These are phyloP conservation scores for Pyrocephalus nanus DNA, from an alignment of 2,797 vertebrate species.

Conservation along the genomic window DNA sequence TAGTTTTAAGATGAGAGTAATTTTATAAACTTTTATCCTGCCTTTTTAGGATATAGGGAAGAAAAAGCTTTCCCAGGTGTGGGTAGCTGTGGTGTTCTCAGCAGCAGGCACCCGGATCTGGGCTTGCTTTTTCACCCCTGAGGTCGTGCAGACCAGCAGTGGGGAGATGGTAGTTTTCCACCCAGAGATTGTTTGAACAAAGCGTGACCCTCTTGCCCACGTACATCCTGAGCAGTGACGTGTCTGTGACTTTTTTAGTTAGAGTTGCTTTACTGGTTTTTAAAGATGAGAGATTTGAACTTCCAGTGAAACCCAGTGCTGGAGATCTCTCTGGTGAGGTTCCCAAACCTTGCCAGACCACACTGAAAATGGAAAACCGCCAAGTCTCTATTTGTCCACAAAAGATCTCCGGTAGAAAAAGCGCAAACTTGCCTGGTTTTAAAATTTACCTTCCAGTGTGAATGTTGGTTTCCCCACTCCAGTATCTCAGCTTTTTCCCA, in stretches of 20 bases:
- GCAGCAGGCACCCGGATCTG: not conserved
- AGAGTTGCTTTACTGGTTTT: constrained; percentile 43
- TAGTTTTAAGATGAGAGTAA: constrained; percentile 7
- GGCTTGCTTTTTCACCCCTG: not conserved
- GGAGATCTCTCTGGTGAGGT: not conserved
- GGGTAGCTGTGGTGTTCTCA: not conserved
- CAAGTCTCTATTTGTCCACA: not conserved
- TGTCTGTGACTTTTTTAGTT: constrained; percentile 21
- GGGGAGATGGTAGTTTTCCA: not conserved
- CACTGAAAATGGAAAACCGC: not conserved
- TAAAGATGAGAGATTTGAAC: constrained; percentile 22
- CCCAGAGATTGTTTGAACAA: not conserved
- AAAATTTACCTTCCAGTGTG: constrained; percentile 54
- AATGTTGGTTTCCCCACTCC: constrained; percentile 56
- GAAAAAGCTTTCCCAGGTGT: not conserved
- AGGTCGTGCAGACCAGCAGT: not conserved
- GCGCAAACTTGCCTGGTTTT: constrained; percentile 58
- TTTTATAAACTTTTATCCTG: not conserved
- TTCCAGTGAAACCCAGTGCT: not conserved
- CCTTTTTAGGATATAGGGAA: not conserved
- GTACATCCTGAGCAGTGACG: not conserved
- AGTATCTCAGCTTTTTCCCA: constrained; percentile 17
- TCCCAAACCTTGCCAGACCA: not conserved
- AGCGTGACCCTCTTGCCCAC: not conserved
- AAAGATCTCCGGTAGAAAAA: constrained; percentile 12